Conservation (phyloP, 2,797 vertebrate species). For the Pipistrellus nathusii region DNA sequence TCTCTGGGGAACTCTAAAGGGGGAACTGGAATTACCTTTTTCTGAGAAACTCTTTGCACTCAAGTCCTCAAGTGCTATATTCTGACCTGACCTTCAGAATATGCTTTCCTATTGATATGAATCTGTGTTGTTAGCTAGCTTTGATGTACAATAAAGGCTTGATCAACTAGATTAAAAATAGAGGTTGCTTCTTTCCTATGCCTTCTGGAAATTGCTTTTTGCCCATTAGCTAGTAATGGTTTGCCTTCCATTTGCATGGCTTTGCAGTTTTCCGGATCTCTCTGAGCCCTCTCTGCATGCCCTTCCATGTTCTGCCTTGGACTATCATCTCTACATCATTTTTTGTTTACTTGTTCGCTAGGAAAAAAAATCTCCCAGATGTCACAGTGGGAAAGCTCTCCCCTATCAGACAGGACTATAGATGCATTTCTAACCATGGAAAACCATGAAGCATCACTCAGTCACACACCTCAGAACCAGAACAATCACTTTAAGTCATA, state of each 20-base stretch:
- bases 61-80: background rate
- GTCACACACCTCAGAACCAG: background rate
- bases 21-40: slow-evolving; percentile 66
- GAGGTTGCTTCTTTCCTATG: background rate
- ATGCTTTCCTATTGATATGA: slow-evolving; percentile 39
- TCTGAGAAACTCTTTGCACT: slow-evolving; percentile 37
- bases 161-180: slow-evolving; percentile 64
- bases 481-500: background rate
- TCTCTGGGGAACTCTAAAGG: slow-evolving; percentile 51
- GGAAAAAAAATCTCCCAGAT: background rate
- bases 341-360: slow-evolving; percentile 13
- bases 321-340: background rate
- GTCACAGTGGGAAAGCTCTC: background rate
- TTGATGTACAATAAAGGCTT: slow-evolving; percentile 25
- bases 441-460: background rate
- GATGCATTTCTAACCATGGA: background rate
- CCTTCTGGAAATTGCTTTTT: slow-evolving; percentile 21
- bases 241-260: background rate
- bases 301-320: background rate
- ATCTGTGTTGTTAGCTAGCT: slow-evolving; percentile 7
- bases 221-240: background rate
- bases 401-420: background rate
- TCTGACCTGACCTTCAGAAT: background rate
- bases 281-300: background rate
- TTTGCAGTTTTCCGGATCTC: background rate